Conservation (phyloP, 2,888 invertebrate genomes). For the Drosophila helvetica region DNA sequence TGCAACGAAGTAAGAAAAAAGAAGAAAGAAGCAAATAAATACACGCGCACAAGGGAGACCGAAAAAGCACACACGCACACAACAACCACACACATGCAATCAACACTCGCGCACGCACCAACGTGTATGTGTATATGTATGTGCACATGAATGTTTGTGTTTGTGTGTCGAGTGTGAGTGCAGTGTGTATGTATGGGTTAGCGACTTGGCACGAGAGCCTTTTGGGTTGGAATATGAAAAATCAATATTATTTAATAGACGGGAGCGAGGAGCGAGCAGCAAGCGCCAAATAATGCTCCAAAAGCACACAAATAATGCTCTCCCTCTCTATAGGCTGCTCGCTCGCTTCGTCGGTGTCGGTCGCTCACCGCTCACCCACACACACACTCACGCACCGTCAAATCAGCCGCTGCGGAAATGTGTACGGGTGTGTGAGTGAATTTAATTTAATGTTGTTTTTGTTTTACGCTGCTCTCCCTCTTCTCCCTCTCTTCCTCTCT, state of each 20-base stretch:
- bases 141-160: conserved; percentile 47
- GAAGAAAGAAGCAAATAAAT: conserved; percentile 62
- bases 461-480: conserved; percentile 64
- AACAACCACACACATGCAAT: conserved; percentile 27
- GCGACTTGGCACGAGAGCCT: conserved; percentile 24
- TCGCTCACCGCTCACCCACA: conserved; percentile 13
- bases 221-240: conserved; percentile 72
- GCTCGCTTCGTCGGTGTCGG: neutral
- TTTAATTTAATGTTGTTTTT: conserved; percentile 62
- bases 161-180: conserved; percentile 50
- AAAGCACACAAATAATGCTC: conserved; percentile 44
- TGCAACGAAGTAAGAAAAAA: conserved; percentile 70
- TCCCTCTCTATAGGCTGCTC: conserved; percentile 27
- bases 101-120: conserved; percentile 35
- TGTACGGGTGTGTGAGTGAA: conserved; percentile 46
- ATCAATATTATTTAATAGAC: conserved; percentile 79
- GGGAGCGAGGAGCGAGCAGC: conserved; percentile 30
- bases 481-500: neutral
- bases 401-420: conserved; percentile 5
- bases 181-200: conserved; percentile 49
- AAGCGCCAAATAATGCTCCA: conserved; percentile 60
- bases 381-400: conserved; percentile 14
- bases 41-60: conserved; percentile 65
- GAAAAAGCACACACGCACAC: conserved; percentile 52
- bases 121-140: conserved; percentile 31